Base-by-base conservation (phyloP, 2,888 invertebrate genomes). In the Tetrapedia diversipes region DNA sequence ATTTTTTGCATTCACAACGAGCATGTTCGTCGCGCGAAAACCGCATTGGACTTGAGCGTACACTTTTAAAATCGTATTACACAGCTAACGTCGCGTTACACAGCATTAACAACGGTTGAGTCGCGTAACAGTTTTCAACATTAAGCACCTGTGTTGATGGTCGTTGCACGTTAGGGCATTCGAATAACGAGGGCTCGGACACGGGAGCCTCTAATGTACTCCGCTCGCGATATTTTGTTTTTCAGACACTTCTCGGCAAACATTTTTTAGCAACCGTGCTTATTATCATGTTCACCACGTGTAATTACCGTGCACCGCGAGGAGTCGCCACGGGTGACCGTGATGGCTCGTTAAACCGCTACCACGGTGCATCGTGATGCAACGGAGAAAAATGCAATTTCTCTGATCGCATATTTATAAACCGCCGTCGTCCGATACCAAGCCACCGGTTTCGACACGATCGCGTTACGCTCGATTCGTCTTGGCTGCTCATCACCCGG, bases 371-470 rank as follows among this genome's bases (percentile, higher is more conserved):
- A 32, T 22, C 66, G 67, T 66, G 70, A 66, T 49, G 70, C 70
- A 70, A 70, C 57, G 34, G 51, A 14, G 69, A 68, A 67, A n/a
- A 67, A 68, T 68, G 51, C 57, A 71, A 71, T 71, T 71, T 71
- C 71, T 59, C 43, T 6, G 69, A 27, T 59, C 57, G 51, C 69
- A 53, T 72, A 72, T 69, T 72, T 54, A 72, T 60, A 69, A 69
- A 72, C 45, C 6, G 34, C 47, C 45, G 32, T n/a, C n/a, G n/a
- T 11, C 32, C 11, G 47, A 14, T 47, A 41, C 41, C 51, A n/a
- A n/a, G 7, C 41, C 2, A 7, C n/a, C n/a, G 27, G 39, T 67
- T 67, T 67, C 68, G 34, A 43, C 51, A 67, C 49, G 41, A 22
- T 60, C 45, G 16, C 45, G 60, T 60, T 45, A 0, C 47, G 16